Conservation (phyloP, 2,888 invertebrate species). For the Archips xylosteana region DNA sequence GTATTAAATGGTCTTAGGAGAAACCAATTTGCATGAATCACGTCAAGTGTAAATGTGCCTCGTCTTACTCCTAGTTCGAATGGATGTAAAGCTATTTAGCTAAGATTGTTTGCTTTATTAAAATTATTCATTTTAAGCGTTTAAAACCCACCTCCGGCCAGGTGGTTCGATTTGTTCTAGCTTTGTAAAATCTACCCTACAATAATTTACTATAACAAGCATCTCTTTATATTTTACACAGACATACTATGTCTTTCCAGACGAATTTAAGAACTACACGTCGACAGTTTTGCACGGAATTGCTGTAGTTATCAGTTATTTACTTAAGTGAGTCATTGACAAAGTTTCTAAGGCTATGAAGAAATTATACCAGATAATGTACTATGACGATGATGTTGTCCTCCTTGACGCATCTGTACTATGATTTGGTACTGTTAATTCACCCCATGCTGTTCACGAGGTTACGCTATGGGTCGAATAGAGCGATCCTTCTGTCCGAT, state of each 20-base stretch:
- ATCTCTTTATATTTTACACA: background rate
- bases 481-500: background rate
- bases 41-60: background rate
- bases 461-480: too few relatives aligned
- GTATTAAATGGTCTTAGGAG: too few relatives aligned
- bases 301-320: background rate
- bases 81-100: background rate
- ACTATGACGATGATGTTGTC: background rate
- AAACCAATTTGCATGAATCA: too few relatives aligned
- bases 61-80: background rate
- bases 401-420: background rate
- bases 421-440: background rate
- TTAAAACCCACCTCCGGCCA: background rate
- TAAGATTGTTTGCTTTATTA: background rate
- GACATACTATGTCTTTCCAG: background rate
- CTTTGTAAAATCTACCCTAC: background rate
- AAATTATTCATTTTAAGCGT: background rate
- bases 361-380: background rate
- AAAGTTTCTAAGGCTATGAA: constrained; percentile 2
- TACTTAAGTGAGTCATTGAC: background rate
- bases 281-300: background rate
- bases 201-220: background rate
- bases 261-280: background rate
- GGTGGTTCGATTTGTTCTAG: background rate
- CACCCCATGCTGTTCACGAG: background rate